Conservation (phyloP, 2,797 vertebrate species). For the Rhynchonycteris naso region DNA sequence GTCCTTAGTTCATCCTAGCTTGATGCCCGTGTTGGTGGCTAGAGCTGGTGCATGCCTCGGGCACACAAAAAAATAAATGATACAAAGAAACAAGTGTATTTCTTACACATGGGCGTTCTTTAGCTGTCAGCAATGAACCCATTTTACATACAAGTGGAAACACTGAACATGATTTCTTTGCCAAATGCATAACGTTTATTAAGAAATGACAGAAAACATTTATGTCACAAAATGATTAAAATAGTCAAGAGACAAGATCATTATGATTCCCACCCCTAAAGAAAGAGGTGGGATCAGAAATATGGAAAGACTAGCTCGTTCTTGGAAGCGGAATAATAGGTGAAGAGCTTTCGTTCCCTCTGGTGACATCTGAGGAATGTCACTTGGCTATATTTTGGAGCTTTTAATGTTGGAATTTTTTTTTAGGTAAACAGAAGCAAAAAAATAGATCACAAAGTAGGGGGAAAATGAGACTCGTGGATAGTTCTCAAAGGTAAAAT, state of each 20-base stretch:
- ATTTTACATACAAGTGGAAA: constrained; percentile 8
- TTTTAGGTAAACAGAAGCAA: constrained; percentile 36
- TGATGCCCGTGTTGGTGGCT: too few species aligned
- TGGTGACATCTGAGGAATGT: background rate
- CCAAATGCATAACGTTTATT: constrained; percentile 67
- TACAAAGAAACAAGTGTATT: constrained; percentile 1
- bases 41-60: too few species aligned
- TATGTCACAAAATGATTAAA: constrained; percentile 30
- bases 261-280: background rate
- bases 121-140: background rate
- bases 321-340: background rate
- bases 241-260: background rate
- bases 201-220: constrained; percentile 44
- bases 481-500: background rate
- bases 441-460: background rate
- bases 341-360: background rate
- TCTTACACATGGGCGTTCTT: background rate
- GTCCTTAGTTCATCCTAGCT: too few species aligned
- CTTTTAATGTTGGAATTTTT: background rate
- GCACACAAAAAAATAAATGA: too few species aligned
- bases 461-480: background rate
- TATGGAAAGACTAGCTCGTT: background rate
- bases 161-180: constrained; percentile 48
- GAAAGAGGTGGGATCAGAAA: background rate
- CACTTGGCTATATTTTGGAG: background rate